Base-by-base conservation (phyloP, 2,113 vertebrate species). In the Syngnathus scovelli region DNA sequence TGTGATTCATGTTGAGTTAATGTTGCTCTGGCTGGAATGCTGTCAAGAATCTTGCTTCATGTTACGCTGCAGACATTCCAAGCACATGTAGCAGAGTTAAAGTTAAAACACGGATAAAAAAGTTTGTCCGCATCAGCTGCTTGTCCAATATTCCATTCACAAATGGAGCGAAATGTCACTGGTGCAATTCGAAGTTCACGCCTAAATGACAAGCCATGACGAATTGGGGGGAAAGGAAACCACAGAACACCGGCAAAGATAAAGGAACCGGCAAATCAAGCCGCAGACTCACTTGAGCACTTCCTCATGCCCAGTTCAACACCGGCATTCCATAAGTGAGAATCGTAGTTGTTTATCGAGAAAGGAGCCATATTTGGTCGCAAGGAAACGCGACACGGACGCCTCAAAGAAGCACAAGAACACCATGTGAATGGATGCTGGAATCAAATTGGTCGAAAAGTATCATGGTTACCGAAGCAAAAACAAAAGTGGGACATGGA, bases 11-110 rank as follows among this genome's bases (percentile, higher is more conserved):
- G 71, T 41, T 68, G 19, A 68, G 44, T 62, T 61, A 67, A 73
- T 60, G 67, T 51, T 74, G 9, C 61, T 49, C 55, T n/a, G 58
- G 65, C 71, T 63, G 65, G 69, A 46, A 76, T 69, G 60, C 63
- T 49, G 46, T 49, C 58, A 55, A n/a, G 19, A 33, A 55, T 56
- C 62, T 61, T 70, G 74, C 60, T 66, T 23, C 49, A 43, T 41
- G 56, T 36, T 39, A 19, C 77, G 76, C 68, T 81, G 69, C 72
- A 61, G 13, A 37, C 81, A 84, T 77, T 80, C 77, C 67, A 71
- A 73, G 70, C 59, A 70, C 74, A 75, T 69, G 38, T 13, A 23
- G n/a, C 9, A n/a, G 9, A 61, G 37, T n/a, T n/a, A n/a, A 3
- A 3, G 8, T 10, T 0, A 16, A 36, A 36, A 8, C 10, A 12